phyloP scores from a whole-genome alignment of 2,888 invertebrate species.

The Mythimna vitellina region DNA sequence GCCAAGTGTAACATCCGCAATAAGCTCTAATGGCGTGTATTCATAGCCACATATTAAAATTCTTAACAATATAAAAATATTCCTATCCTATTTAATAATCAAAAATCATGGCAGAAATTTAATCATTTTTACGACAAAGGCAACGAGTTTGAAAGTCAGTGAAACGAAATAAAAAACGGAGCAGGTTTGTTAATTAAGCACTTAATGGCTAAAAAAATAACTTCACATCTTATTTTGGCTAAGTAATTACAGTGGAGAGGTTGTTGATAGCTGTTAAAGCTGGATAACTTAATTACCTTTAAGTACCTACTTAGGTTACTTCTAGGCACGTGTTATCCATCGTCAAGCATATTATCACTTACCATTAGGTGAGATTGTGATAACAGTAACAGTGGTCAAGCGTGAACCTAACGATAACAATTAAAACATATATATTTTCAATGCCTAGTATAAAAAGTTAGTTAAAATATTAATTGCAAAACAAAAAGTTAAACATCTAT shows the following conservation, averaged over 20 bases:
- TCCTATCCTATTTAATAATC: conserved; percentile 4
- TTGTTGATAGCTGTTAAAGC: conserved; percentile 13
- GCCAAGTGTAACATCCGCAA: conserved; percentile 66
- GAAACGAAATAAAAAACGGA: conserved; percentile 28
- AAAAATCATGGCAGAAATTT: conserved; percentile 8
- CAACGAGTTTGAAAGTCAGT: conserved; percentile 5
- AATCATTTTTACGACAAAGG: conserved; percentile 18
- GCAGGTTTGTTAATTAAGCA: conserved; percentile 35
- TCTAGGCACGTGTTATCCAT: no score
- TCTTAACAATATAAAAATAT: conserved; percentile 22
- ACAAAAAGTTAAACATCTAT: no score
- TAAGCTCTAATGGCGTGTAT: conserved; percentile 66
- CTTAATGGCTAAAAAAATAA: conserved; percentile 25
- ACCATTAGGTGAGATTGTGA: no score
- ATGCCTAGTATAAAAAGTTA: no score
- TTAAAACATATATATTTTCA: no score
- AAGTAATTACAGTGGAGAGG: conserved; percentile 16
- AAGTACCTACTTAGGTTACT: no score
- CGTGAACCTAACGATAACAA: no score
- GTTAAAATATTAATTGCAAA: no score
- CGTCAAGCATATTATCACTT: no score
- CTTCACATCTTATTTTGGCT: conserved; percentile 22
- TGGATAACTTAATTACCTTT: conserved; percentile 1
- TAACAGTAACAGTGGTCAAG: no score
- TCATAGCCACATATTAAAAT: conserved; percentile 61